A percentile compares a stretch with the other conserved stretches of the same genome.
Conservation (phyloP, 2,113 vertebrate genomes). For the Suricata suricatta region DNA sequence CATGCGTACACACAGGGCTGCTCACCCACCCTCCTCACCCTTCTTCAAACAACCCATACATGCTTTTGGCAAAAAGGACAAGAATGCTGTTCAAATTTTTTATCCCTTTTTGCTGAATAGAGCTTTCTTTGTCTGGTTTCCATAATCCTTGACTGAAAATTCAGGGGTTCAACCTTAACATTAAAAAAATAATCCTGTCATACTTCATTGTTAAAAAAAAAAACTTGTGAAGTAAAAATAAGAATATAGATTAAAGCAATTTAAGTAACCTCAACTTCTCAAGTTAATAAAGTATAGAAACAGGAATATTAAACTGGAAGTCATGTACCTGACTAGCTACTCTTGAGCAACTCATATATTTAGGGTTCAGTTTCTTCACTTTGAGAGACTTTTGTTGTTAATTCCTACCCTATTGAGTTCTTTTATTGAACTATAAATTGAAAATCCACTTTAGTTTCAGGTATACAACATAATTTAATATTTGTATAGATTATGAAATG, state of each 20-base stretch:
- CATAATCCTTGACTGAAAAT: slow-evolving; percentile 49
- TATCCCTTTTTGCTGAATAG: not conserved
- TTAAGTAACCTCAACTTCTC: not conserved
- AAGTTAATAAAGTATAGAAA: not conserved
- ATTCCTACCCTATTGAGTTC: not conserved
- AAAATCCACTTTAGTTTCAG: not conserved
- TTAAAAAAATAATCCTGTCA: not conserved
- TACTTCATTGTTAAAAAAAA: not conserved
- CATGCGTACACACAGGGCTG: not conserved
- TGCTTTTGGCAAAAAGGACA: not conserved
- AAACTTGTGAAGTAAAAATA: slow-evolving; percentile 37
- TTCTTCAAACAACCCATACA: not conserved
- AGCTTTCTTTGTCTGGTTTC: not conserved
- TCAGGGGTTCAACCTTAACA: slow-evolving; percentile 30
- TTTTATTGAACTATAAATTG: not conserved
- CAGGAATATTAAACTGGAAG: not conserved
- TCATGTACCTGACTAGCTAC: not conserved
- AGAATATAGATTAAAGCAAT: not conserved
- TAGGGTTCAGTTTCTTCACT: not conserved
- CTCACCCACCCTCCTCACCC: accelerated
- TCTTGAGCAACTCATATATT: not conserved
- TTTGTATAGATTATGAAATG: not conserved
- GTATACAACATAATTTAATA: not conserved
- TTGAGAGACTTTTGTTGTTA: not conserved
- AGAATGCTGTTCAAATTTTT: not conserved